These are phyloP conservation scores for Gastrophryne carolinensis DNA, from an alignment of 2,797 vertebrate species.

Conservation along the genomic window DNA sequence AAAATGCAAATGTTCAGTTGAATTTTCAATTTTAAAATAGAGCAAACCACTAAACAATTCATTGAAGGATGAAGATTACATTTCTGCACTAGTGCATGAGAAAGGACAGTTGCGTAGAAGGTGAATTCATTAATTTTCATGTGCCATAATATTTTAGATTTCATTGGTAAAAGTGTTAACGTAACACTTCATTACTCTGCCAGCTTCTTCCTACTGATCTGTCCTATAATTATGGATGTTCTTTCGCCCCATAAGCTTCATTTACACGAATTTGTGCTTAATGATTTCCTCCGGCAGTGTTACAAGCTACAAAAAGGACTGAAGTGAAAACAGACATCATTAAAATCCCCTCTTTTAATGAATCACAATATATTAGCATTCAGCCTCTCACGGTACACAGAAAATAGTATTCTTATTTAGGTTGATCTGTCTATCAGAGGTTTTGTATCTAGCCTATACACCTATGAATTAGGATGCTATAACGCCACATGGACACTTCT, in stretches of 20 bases:
- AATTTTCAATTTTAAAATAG: neutral
- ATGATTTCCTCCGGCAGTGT: constrained; percentile 49
- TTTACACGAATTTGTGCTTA: constrained; percentile 50
- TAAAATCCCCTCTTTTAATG: constrained; percentile 29
- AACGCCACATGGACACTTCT: too few relatives aligned
- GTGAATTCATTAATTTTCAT: constrained; percentile 10
- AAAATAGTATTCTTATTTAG: neutral
- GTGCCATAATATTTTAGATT: constrained; percentile 30
- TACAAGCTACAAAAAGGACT: constrained; percentile 29
- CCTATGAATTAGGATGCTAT: too few relatives aligned
- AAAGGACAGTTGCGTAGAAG: neutral
- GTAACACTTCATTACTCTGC: constrained; percentile 36
- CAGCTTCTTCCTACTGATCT: constrained; percentile 19
- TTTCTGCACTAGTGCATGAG: neutral
- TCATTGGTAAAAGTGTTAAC: constrained; percentile 4
- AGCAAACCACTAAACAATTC: neutral
- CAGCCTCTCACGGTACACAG: constrained; percentile 27
- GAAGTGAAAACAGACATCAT: constrained; percentile 37
- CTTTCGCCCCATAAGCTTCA: constrained; percentile 39
- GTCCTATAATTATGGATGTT: constrained; percentile 45
- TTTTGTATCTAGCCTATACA: neutral
- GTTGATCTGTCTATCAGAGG: rapidly evolving
- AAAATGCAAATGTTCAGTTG: too few relatives aligned
- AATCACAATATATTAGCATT: constrained; percentile 31
- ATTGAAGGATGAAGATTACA: neutral